phyloP scores from a whole-genome alignment of 1,140 invertebrate genomes.

The Dreissena rostriformis region DNA sequence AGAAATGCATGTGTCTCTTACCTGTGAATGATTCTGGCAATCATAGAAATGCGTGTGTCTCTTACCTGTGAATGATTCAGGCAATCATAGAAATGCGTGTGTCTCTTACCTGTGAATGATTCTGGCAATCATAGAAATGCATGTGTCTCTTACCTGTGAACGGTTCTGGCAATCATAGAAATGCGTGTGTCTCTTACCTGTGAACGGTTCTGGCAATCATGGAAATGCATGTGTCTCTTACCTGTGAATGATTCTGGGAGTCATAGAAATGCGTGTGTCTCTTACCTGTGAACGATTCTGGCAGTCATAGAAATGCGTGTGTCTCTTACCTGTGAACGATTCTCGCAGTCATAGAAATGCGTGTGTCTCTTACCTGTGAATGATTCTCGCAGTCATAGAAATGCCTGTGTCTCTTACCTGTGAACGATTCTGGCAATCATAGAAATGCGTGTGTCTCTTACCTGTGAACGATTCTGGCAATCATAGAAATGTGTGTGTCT shows the following conservation, averaged over 20 bases:
- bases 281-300: constrained; percentile 89
- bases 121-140: constrained; percentile 92
- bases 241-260: constrained; percentile 90
- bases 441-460: constrained; percentile 67
- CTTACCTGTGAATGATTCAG: constrained; percentile 88
- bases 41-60: constrained; percentile 87
- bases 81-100: constrained; percentile 89
- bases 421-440: constrained; percentile 92
- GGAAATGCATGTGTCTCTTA: constrained; percentile 58
- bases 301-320: constrained; percentile 89
- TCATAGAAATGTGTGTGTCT: constrained; percentile 87
- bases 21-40: constrained; percentile 90
- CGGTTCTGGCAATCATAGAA: constrained; percentile 92
- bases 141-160: constrained; percentile 84
- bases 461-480: constrained; percentile 90
- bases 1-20: constrained; percentile 67
- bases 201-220: constrained; percentile 92
- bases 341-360: constrained; percentile 92
- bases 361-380: constrained; percentile 84
- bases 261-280: constrained; percentile 87
- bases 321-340: constrained; percentile 87
- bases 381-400: constrained; percentile 92
- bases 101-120: constrained; percentile 87
- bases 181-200: constrained; percentile 82
- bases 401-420: constrained; percentile 82